Conservation (phyloP, 2,113 vertebrate species). For the Brienomyrus brachyistius region DNA sequence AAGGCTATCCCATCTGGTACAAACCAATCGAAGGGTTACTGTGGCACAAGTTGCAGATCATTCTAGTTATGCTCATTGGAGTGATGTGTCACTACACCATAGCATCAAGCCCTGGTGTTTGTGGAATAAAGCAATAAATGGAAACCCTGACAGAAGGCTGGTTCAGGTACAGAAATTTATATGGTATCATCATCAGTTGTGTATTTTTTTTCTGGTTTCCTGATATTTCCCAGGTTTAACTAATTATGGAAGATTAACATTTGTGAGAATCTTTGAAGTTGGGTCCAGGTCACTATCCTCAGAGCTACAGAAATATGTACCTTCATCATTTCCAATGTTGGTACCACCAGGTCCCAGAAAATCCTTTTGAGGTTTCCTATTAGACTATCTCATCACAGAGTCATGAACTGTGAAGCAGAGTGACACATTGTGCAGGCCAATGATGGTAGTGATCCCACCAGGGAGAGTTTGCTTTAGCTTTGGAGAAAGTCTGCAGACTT, state of each 20-base stretch:
- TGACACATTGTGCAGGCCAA: constrained; percentile 26
- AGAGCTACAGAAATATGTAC: background rate
- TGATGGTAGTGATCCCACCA: constrained; percentile 22
- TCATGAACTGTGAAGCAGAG: constrained; percentile 16
- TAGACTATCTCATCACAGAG: constrained; percentile 12
- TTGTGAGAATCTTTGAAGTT: background rate
- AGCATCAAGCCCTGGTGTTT: background rate
- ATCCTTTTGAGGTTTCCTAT: constrained; percentile 6
- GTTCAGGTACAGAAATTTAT: background rate
- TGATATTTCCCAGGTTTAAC: background rate
- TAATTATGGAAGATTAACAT: background rate
- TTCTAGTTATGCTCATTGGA: background rate
- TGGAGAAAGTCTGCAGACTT: constrained; percentile 55
- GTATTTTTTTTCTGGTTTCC: background rate
- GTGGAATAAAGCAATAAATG: background rate
- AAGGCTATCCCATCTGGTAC: background rate
- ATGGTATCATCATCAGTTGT: background rate
- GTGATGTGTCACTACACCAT: background rate
- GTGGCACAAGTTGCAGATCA: background rate
- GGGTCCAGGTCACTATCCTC: background rate
- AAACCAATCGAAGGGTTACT: too few species aligned
- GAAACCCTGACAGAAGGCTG: background rate
- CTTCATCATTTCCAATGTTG: background rate
- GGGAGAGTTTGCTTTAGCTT: constrained; percentile 49
- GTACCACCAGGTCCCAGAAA: background rate